Base-by-base conservation (phyloP, 2,888 invertebrate genomes). In the Scaptomyza reducta region DNA sequence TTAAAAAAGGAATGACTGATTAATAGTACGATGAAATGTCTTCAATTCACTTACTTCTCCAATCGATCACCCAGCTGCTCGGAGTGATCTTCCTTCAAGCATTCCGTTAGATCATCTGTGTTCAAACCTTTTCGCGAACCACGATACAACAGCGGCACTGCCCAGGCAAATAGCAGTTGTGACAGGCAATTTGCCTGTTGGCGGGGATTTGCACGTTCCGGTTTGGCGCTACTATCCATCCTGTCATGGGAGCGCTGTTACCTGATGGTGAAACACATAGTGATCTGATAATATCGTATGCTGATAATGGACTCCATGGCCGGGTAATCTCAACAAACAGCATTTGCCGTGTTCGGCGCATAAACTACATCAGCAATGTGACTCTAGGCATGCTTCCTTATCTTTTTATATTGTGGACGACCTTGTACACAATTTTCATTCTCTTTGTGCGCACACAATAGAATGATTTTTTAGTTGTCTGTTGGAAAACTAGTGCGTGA, bases 31-130 rank as follows among this genome's bases (percentile, higher is more conserved):
- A 1, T 6, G 1, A 6, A 0, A 6, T 4, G 0, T 1, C 0
- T 22, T 2, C 3, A 22, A 6, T 38, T 42, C 0, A 6, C 87
- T 79, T 79, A 92, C 92, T 88, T 79, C 70, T 92, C 92, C 31
- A 92, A 70, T 5, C 81, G 82, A 80, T 92, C 91, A 6, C 92
- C 92, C 10, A 92, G 67, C 38, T 81, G 83, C 64, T 91, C 91
- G 1, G 92, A 92, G 35, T 77, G 77, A 84, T 95, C 96, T 70
- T 93, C 92, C 54, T 93, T 93, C 9, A 94, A 91, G 0, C 95
- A 95, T 85, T 94, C 93, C 29, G 95, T 94, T 25, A 96, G 92
- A 90, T 96, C 96, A 9, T 93, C 92, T 54, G 95, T 93, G 77
- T 94, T 94, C 11, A 96, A 73, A 2, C 92, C 92, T 11, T 86